Evolutionary conservation across 2,888 invertebrate genomes (phyloP), one percentile per base, ranked within the genome.

Genomic region (Noctua pronuba): DNA sequence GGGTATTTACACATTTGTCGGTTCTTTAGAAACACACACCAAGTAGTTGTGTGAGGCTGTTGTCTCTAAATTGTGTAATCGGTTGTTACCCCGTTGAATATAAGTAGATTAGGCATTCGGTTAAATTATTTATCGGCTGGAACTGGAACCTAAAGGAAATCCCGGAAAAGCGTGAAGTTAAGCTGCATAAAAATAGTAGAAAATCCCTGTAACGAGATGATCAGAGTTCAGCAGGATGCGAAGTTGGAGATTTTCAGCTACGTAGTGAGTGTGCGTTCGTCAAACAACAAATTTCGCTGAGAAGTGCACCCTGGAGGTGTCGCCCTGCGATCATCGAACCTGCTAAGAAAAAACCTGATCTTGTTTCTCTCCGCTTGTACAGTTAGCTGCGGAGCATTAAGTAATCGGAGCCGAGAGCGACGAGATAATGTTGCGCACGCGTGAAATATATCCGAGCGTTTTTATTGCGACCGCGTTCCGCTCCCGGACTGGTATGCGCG

Each of bases 391-490:
- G 92, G 88, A 93, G 94, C 95, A 95, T 96, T 96, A 96, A 96
- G 96, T 96, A 96, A 96, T 96, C 95, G 92, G 95, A 96, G 93
- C 93, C 94, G 95, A 94, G 95, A 94, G 94, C 94, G 93, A 90
- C 94, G 94, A 95, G 95, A 95, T 96, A 96, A 96, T 95, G 95
- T 96, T 96, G 96, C 95, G 95, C 95, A 96, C 95, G 96, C 95
- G 96, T 96, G 96, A 96, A 96, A 96, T 95, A 96, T 96, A 96
- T 95, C 95, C 94, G 94, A 95, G 93, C 93, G 94, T 96, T 96
- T 94, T 94, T 95, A 94, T 95, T 94, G 94, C 95, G 95, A 93
- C 94, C 95, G 95, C 95, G 95, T 95, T 95, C 94, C 94, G 92
- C 92, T 93, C 92, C 90, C 92, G 91, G 92, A 92, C 94, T 94